These are phyloP conservation scores for Crambe crambe DNA, from an alignment of 37 sponge, comb jelly and placozoan genomes.

Conservation along the genomic window DNA sequence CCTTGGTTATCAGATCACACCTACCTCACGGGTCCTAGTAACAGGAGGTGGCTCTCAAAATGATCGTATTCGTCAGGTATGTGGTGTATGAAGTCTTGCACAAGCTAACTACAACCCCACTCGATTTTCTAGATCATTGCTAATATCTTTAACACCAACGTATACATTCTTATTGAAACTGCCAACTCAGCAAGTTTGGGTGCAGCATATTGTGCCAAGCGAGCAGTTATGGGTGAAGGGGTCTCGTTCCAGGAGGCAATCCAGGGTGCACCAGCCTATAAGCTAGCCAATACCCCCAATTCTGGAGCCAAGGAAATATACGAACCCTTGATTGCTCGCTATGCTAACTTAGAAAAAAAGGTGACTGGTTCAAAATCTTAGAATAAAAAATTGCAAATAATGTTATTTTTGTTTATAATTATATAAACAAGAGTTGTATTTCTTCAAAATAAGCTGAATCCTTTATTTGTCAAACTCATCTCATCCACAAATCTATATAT, in stretches of 20 bases:
- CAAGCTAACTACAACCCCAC: not conserved
- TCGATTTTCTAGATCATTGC: conserved; percentile 64
- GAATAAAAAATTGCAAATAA: not conserved
- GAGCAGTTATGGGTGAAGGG: conserved; percentile 44
- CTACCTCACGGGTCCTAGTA: conserved; percentile 74
- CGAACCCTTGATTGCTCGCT: not conserved
- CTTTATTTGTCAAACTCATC: conserved; percentile 96
- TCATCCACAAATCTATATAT: conserved; percentile 93
- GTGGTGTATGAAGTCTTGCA: not conserved
- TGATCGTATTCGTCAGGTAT: conserved; percentile 72
- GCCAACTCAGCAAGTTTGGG: conserved; percentile 93
- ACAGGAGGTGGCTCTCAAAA: conserved; percentile 94
- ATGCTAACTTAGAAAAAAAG: not conserved
- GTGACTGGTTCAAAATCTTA: not conserved
- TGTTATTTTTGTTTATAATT: not conserved
- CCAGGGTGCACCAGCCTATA: conserved; percentile 22
- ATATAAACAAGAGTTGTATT: not conserved
- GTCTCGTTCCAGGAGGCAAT: conserved; percentile 27
- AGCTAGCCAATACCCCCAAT: conserved; percentile 18
- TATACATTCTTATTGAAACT: conserved; percentile 67
- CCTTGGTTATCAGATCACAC: conserved; percentile 76
- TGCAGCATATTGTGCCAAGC: conserved; percentile 83
- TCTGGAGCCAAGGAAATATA: conserved; percentile 5
- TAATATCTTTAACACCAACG: conserved; percentile 86
- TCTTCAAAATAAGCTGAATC: conserved; percentile 81